Conservation (phyloP, 1,140 invertebrate genomes). For the Hylaeus volcanicus region DNA sequence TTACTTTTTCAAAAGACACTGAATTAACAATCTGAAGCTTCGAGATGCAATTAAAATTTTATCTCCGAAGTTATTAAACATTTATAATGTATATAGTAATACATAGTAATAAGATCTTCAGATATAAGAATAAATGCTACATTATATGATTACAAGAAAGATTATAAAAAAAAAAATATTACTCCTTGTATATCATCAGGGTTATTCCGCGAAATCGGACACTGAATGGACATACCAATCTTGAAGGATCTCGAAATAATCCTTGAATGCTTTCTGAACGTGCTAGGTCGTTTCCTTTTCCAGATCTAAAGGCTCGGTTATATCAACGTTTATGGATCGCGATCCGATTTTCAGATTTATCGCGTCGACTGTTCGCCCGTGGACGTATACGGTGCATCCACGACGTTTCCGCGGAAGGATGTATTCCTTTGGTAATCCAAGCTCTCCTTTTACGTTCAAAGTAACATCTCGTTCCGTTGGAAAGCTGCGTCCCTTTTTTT, state of each 20-base stretch:
- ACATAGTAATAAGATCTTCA: too few relatives aligned
- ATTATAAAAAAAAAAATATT: too few relatives aligned
- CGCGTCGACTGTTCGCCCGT: background rate
- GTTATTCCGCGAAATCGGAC: too few relatives aligned
- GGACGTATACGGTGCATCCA: background rate
- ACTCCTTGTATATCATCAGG: too few relatives aligned
- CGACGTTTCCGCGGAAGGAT: background rate
- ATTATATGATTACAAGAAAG: too few relatives aligned
- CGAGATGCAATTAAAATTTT: too few relatives aligned
- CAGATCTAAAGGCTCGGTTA: background rate
- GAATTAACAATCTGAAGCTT: too few relatives aligned
- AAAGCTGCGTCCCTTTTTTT: background rate
- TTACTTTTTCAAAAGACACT: too few relatives aligned
- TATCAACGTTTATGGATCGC: constrained; percentile 4
- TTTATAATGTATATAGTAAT: too few relatives aligned
- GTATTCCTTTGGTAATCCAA: constrained; percentile 4
- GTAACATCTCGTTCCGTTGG: background rate
- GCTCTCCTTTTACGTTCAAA: background rate
- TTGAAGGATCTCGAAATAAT: background rate
- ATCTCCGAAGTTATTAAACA: too few relatives aligned
- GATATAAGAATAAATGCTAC: too few relatives aligned
- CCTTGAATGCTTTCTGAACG: background rate
- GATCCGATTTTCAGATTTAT: constrained; percentile 15
- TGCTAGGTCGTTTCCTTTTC: background rate
- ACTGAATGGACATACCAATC: background rate